A percentile compares a stretch with the other conserved stretches of the same genome.
phyloP scores from a whole-genome alignment of 2,113 vertebrate species.

The Etheostoma spectabile region DNA sequence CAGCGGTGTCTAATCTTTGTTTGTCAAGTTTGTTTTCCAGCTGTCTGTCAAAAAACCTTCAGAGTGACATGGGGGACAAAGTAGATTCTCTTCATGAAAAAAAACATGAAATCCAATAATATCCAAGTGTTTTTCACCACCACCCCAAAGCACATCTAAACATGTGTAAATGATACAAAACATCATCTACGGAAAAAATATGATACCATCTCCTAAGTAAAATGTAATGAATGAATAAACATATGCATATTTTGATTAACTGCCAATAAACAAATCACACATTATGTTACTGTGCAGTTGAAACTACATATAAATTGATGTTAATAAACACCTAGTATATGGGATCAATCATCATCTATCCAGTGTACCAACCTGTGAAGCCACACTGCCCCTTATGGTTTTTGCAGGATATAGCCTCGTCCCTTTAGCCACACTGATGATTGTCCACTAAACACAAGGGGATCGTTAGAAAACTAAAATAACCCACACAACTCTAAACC shows the following conservation, averaged over 20 bases:
- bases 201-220: neutral
- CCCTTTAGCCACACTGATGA: slow-evolving; percentile 23
- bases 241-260: neutral
- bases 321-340: neutral
- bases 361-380: slow-evolving; percentile 40
- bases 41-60: neutral
- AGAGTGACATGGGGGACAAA: neutral
- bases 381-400: slow-evolving; percentile 72
- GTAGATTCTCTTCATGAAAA: neutral
- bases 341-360: slow-evolving; percentile 4
- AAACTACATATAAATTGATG: neutral
- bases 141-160: neutral
- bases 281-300: neutral
- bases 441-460: slow-evolving; percentile 4
- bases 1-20: neutral
- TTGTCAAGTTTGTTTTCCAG: slow-evolving; percentile 1
- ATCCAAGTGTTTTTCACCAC: neutral
- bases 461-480: neutral
- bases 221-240: neutral
- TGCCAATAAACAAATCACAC: neutral
- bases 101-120: neutral
- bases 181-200: neutral
- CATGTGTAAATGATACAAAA: neutral
- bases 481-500: neutral
- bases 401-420: slow-evolving; percentile 49